Conservation (phyloP, 1,140 invertebrate genomes). For the Megalopta genalis region DNA sequence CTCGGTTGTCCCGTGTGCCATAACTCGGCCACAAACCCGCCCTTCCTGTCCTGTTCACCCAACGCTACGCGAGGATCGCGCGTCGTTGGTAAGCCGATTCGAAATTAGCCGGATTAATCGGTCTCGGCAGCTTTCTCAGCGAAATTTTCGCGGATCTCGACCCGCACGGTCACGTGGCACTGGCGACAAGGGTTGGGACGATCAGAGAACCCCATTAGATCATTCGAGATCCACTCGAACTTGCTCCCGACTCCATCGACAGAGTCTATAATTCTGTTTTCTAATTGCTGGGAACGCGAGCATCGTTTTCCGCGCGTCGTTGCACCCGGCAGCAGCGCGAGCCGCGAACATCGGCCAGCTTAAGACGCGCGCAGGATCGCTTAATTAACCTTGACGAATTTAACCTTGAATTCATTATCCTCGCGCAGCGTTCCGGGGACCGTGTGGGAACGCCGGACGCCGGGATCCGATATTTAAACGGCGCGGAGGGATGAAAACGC, state of each 20-base stretch:
- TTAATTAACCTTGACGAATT: too few species aligned
- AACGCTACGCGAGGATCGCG: conserved; percentile 1
- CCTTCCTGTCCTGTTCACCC: conserved; percentile 45
- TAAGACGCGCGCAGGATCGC: too few species aligned
- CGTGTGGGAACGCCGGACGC: not conserved
- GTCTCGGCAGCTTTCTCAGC: not conserved
- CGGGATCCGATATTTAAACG: not conserved
- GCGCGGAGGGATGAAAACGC: conserved; percentile 5
- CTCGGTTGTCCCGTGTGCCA: conserved; percentile 61
- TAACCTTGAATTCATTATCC: too few species aligned
- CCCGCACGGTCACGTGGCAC: not conserved
- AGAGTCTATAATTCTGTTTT: too few species aligned
- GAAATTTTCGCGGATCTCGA: not conserved
- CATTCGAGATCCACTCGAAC: too few species aligned
- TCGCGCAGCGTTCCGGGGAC: too few species aligned
- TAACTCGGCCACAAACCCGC: conserved; percentile 67
- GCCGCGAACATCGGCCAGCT: too few species aligned
- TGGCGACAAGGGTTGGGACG: not conserved
- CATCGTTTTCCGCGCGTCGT: too few species aligned
- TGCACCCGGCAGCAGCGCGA: too few species aligned
- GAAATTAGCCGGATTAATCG: conserved; percentile 58
- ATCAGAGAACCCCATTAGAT: not conserved
- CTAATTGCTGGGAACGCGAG: too few species aligned
- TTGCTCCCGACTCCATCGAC: too few species aligned
- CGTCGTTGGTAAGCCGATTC: conserved; percentile 60